Percentiles rank a stretch among this genome's conserved stretches.
phyloP scores from a whole-genome alignment of 2,888 invertebrate genomes.

The Ormyrus thymus region DNA sequence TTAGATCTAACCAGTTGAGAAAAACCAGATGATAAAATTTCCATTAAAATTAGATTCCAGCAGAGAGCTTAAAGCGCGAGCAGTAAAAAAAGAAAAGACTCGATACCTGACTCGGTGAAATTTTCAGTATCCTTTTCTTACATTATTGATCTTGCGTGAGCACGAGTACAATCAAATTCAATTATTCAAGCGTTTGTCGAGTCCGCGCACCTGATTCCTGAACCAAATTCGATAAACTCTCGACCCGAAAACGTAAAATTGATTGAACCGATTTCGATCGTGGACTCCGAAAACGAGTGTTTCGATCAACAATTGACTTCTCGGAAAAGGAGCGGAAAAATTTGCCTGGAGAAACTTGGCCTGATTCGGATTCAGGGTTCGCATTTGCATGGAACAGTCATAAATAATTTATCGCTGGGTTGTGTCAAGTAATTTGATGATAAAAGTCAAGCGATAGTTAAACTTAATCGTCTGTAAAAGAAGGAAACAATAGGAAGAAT shows the following conservation, averaged over 20 bases:
- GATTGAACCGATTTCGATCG: constrained; percentile 2
- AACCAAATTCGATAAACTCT: constrained; percentile 15
- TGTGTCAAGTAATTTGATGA: not conserved
- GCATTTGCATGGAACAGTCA: too few species aligned
- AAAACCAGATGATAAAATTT: too few species aligned
- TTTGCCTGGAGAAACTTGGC: not conserved
- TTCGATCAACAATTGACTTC: not conserved
- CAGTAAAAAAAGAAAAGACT: too few species aligned
- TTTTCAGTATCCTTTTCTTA: not conserved
- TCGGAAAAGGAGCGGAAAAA: too few species aligned
- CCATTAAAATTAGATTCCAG: too few species aligned
- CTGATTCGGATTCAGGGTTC: not conserved
- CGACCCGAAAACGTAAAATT: constrained; percentile 14
- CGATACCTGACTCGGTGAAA: too few species aligned
- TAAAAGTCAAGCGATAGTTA: constrained; percentile 12
- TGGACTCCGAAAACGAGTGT: not conserved
- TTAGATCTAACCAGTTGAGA: too few species aligned
- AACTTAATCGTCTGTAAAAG: constrained; percentile 10
- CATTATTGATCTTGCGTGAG: constrained; percentile 38
- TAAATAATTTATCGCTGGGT: too few species aligned
- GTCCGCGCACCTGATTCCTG: constrained; percentile 21
- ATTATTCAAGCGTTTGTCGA: constrained; percentile 41
- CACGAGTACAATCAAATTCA: constrained; percentile 48
- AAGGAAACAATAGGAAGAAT: not conserved
- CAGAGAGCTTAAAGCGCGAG: too few species aligned